Conservation (phyloP, 2,797 vertebrate genomes). For the Kryptolebias ocellatus region DNA sequence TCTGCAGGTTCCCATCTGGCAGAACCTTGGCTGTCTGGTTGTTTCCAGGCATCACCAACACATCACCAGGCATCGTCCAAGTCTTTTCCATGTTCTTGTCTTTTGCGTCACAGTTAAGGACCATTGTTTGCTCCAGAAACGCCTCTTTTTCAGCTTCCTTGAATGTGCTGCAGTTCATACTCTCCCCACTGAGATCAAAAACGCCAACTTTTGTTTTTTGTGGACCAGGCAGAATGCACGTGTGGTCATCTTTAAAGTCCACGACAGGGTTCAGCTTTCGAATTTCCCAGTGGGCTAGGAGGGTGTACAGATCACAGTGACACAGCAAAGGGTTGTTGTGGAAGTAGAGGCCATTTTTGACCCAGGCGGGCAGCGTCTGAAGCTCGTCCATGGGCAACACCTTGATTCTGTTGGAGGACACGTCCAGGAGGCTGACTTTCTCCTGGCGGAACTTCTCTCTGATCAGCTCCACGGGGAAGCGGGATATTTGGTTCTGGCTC, state of each 20-base stretch:
- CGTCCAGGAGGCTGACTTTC: conserved; percentile 89
- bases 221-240: conserved; percentile 76
- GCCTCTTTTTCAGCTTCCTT: conserved; percentile 86
- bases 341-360: conserved; percentile 94
- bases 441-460: conserved; percentile 86
- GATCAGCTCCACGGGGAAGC: conserved; percentile 92
- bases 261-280: conserved; percentile 89
- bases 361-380: conserved; percentile 87
- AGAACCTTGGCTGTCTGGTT: conserved; percentile 85
- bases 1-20: conserved; percentile 85
- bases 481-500: conserved; percentile 92
- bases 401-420: conserved; percentile 93
- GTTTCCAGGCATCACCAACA: conserved; percentile 73
- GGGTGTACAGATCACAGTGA: conserved; percentile 89
- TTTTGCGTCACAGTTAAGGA: conserved; percentile 89
- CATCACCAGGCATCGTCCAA: conserved; percentile 87
- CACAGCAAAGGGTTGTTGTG: conserved; percentile 92
- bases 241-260: conserved; percentile 91
- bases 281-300: conserved; percentile 89
- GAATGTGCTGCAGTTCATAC: conserved; percentile 92
- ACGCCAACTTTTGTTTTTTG: conserved; percentile 71
- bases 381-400: conserved; percentile 84
- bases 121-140: conserved; percentile 86
- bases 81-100: conserved; percentile 84
- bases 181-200: conserved; percentile 81